Base-by-base conservation (phyloP, 2,797 vertebrate genomes). In the Characodon lateralis region DNA sequence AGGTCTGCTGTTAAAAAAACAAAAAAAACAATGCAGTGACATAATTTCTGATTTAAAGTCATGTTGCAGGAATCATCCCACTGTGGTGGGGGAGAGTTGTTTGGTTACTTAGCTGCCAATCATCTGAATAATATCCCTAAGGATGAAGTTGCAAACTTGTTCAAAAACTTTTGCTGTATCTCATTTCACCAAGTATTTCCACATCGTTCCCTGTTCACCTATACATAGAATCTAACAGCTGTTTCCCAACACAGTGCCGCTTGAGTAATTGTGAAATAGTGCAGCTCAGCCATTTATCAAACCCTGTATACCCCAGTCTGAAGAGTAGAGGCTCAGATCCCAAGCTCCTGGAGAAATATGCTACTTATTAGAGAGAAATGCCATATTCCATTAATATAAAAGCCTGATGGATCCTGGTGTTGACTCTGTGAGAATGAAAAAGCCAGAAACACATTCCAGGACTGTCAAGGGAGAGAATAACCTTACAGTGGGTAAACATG, bases 181-280 rank as follows among this genome's bases (percentile, higher is more conserved):
- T 79, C 50, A 81, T 92, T 88, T 90, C 86, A 85, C 78, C 83
- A 72, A 51, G 75, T 84, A 75, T 91, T 90, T 89, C 91, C 82
- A 84, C 87, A 90, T 70, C 73, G 72, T 68, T 88, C 88, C 83
- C 88, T 74, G 80, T 74, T 72, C 87, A 88, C 87, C 79, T 85
- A 82, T 75, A 78, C 77, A 74, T 68, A 72, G 16, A 80, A 74
- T 87, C 88, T 79, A 87, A 83, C 79, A 69, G 61, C 69, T 73
- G 35, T 91, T 92, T 92, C 91, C 88, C 90, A 92, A 92, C 76
- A 53, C 69, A 0, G 41, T 5, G 26, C 22, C 20, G 65, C 43
- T 83, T 77, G 83, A 87, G 83, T 87, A 89, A 90, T 85, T 53
- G 83, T 80, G 88, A 84, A 91, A 90, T 72, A 55, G 86, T 74